phyloP scores from a whole-genome alignment of 2,888 invertebrate species.

The Drosophila parthenogenetica region DNA sequence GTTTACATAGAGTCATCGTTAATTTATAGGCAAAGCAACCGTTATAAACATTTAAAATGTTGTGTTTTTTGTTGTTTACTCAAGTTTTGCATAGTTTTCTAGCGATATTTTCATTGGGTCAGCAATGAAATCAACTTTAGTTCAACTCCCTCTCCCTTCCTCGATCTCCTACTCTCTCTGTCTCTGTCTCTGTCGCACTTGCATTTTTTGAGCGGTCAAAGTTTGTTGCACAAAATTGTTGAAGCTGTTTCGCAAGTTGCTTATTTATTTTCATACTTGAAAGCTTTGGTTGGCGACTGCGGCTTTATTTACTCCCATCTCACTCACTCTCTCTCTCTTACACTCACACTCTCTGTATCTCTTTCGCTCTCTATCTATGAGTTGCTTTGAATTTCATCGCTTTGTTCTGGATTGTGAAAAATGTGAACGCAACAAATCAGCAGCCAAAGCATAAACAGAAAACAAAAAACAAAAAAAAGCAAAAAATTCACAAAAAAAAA shows the following conservation, averaged over 20 bases:
- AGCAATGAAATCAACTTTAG: constrained; percentile 17
- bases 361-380: not conserved
- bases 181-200: not conserved
- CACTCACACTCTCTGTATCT: not conserved
- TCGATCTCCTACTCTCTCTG: no score
- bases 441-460: not conserved
- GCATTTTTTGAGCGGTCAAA: constrained; percentile 48
- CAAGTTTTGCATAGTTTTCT: constrained; percentile 40
- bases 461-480: constrained; percentile 3
- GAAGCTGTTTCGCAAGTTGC: constrained; percentile 42
- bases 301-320: constrained; percentile 24
- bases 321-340: not conserved
- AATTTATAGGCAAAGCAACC: not conserved
- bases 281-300: constrained; percentile 44
- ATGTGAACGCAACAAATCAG: constrained; percentile 43
- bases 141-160: not conserved
- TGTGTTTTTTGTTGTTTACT: constrained; percentile 15
- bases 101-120: constrained; percentile 46
- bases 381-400: not conserved
- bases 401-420: constrained; percentile 15
- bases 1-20: not conserved
- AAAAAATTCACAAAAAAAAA: not conserved
- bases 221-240: constrained; percentile 23
- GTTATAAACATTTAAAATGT: not conserved
- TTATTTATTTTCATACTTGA: constrained; percentile 72